phyloP scores from a whole-genome alignment of 2,797 vertebrate genomes.

The Molothrus aeneus region DNA sequence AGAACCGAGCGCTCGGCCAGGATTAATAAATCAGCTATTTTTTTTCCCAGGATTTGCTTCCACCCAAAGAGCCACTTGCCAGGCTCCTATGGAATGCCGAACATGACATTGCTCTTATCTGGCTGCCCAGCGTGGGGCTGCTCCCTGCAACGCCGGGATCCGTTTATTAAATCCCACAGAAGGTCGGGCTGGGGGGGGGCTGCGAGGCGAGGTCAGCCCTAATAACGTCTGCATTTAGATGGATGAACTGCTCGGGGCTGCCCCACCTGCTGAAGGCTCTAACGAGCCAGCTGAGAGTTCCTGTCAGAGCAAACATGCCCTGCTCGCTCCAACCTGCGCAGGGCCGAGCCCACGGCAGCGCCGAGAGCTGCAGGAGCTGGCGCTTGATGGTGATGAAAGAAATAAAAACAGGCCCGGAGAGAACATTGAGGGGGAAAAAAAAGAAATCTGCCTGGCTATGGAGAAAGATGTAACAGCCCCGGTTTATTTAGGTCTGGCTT shows the following conservation, averaged over 20 bases:
- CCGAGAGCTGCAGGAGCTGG: neutral
- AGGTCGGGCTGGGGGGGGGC: neutral
- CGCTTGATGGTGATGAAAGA: slow-evolving; percentile 23
- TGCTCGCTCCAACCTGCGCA: neutral
- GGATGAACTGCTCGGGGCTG: slow-evolving; percentile 7
- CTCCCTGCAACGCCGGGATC: neutral
- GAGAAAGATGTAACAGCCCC: neutral
- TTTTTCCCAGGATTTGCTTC: slow-evolving; percentile 28
- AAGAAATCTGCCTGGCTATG: neutral
- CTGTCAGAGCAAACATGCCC: slow-evolving; percentile 16
- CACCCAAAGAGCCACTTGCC: slow-evolving; percentile 19
- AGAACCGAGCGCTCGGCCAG: neutral
- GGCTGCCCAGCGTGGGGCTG: slow-evolving; percentile 22
- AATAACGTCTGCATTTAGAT: slow-evolving; percentile 27
- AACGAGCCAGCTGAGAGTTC: slow-evolving; percentile 25
- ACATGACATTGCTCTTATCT: slow-evolving; percentile 54
- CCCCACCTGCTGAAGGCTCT: slow-evolving; percentile 65
- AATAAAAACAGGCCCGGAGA: slow-evolving; percentile 34
- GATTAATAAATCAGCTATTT: slow-evolving; percentile 56
- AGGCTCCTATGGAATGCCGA: slow-evolving; percentile 55
- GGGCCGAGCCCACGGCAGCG: neutral
- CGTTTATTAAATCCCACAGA: slow-evolving; percentile 31
- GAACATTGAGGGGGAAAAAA: neutral
- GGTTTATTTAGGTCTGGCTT: neutral
- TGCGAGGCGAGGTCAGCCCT: slow-evolving; percentile 40